A percentile compares a stretch with the other conserved stretches of the same genome.
Conservation (phyloP, 2,113 vertebrate genomes). For the Bucco capensis region DNA sequence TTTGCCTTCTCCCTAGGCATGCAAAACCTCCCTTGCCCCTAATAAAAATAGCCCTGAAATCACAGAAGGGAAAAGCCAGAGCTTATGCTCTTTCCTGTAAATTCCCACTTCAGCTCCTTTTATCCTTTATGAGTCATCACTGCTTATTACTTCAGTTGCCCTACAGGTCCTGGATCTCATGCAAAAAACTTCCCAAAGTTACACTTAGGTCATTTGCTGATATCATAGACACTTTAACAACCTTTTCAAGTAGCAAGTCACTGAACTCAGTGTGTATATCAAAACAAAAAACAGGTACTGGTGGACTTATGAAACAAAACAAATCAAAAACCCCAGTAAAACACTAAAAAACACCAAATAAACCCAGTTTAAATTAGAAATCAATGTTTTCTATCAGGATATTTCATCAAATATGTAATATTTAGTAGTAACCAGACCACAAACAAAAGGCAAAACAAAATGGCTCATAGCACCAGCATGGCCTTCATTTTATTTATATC, state of each 20-base stretch:
- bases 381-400: neutral
- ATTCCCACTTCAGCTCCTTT: conserved; percentile 27
- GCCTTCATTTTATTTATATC: neutral
- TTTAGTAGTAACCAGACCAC: neutral
- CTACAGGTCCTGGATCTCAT: conserved; percentile 12
- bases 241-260: neutral
- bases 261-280: neutral
- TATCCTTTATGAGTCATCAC: conserved; percentile 26
- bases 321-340: too few species aligned
- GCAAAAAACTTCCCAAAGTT: conserved; percentile 36
- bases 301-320: neutral
- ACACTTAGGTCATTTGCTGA: conserved; percentile 12
- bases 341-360: too few species aligned
- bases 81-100: conserved; percentile 18
- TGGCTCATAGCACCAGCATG: neutral
- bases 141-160: neutral
- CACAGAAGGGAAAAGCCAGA: conserved; percentile 13
- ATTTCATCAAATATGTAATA: neutral
- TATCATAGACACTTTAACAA: neutral
- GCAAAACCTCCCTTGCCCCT: neutral
- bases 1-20: neutral
- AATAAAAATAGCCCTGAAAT: conserved; percentile 18
- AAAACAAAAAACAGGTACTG: neutral
- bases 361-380: neutral
- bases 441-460: neutral